A percentile compares a stretch with the other conserved stretches of the same genome.
These are phyloP conservation scores for Colistium nudipinnis DNA, from an alignment of 2,113 vertebrate genomes.

Conservation along the genomic window DNA sequence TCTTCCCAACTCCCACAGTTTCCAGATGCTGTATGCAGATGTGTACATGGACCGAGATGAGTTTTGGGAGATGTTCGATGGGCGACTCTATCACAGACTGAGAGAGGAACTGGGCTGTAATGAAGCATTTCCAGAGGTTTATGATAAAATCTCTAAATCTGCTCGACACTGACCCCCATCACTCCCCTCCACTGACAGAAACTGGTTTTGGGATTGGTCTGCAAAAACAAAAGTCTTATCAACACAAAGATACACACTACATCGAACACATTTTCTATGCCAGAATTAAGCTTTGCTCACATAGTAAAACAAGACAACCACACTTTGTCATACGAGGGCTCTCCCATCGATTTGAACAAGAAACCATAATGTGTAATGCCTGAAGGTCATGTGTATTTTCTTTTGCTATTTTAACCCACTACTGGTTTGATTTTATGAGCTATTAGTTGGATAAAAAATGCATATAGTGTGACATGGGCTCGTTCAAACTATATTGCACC, in stretches of 20 bases:
- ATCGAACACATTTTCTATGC: not conserved
- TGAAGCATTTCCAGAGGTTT: slow-evolving; percentile 96
- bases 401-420: not conserved
- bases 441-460: not conserved
- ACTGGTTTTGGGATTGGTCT: not conserved
- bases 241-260: not conserved
- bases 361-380: not conserved
- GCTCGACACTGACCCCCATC: slow-evolving; percentile 88
- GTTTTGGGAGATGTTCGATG: slow-evolving; percentile 99
- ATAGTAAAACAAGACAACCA: not conserved
- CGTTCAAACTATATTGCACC: not conserved
- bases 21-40: slow-evolving; percentile 99
- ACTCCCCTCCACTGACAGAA: not conserved
- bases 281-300: not conserved
- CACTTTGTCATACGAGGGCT: not conserved
- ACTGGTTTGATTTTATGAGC: not conserved
- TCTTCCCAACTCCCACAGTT: slow-evolving; percentile 75
- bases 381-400: slow-evolving; percentile 3
- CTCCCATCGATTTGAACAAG: slow-evolving; percentile 2
- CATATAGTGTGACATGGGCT: not conserved
- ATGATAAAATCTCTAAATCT: slow-evolving; percentile 97
- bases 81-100: slow-evolving; percentile 90
- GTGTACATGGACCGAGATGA: slow-evolving; percentile 96
- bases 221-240: not conserved
- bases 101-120: slow-evolving; percentile 89